Conservation (phyloP, 1,140 invertebrate species). For the Megathymus violae region DNA sequence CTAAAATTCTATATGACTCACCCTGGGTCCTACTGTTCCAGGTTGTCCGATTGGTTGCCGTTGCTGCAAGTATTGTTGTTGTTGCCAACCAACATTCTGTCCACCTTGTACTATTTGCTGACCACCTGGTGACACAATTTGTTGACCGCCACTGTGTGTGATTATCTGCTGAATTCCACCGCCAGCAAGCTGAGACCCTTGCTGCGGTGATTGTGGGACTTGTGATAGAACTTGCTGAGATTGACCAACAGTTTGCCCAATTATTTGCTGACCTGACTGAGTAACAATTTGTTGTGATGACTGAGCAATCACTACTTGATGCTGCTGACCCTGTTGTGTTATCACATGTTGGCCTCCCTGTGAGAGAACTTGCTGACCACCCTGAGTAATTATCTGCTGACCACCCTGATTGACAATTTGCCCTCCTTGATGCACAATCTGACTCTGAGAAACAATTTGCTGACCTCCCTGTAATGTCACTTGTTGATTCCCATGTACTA, state of each 20-base stretch:
- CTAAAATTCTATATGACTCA: too few relatives aligned
- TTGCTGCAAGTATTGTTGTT: constrained; percentile 77
- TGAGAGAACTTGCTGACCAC: constrained; percentile 68
- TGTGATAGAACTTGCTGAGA: constrained; percentile 74
- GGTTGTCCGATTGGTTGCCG: constrained; percentile 76
- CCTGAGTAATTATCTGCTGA: constrained; percentile 74
- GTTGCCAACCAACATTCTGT: constrained; percentile 74
- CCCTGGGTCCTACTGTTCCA: constrained; percentile 74
- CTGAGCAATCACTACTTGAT: constrained; percentile 76
- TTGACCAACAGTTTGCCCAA: constrained; percentile 70
- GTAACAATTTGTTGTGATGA: constrained; percentile 73
- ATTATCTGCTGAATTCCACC: constrained; percentile 75
- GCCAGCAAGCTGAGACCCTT: constrained; percentile 56
- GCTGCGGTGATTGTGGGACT: constrained; percentile 70
- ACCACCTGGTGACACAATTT: constrained; percentile 75
- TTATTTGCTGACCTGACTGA: constrained; percentile 73
- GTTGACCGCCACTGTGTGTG: constrained; percentile 73
- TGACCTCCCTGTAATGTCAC: constrained; percentile 75
- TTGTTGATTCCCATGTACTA: constrained; percentile 78
- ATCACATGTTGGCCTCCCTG: constrained; percentile 80
- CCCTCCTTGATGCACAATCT: constrained; percentile 76
- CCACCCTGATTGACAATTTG: constrained; percentile 75
- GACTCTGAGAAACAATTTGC: constrained; percentile 75
- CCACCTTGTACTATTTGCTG: constrained; percentile 78
- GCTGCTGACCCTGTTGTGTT: constrained; percentile 74